Conservation (phyloP, 2,888 invertebrate genomes). For the Melitaea athalia region DNA sequence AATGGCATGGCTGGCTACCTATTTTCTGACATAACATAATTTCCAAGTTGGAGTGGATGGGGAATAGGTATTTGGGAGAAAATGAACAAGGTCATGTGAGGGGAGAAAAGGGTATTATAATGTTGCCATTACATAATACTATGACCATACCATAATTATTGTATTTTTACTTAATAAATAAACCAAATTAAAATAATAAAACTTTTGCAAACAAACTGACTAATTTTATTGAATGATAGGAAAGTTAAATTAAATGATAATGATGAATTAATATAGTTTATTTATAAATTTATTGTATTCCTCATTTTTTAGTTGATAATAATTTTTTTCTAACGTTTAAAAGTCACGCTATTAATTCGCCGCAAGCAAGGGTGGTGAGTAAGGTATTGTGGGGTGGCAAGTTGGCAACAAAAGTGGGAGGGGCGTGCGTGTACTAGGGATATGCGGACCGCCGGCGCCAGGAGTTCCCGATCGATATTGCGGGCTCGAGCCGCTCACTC, state of each 20-base stretch:
- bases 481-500: conserved; percentile 58
- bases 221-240: neutral
- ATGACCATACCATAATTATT: neutral
- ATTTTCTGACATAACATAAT: conserved; percentile 27
- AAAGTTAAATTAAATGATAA: neutral
- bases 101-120: conserved; percentile 9
- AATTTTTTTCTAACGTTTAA: conserved; percentile 19
- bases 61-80: conserved; percentile 16
- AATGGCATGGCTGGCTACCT: conserved; percentile 26
- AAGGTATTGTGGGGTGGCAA: conserved; percentile 31
- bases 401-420: conserved; percentile 51
- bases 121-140: conserved; percentile 6
- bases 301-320: conserved; percentile 12
- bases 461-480: conserved; percentile 73
- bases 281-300: neutral
- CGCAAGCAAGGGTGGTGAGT: conserved; percentile 28
- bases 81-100: conserved; percentile 32
- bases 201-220: neutral
- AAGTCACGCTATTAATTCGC: conserved; percentile 40
- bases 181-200: too few relatives aligned
- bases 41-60: conserved; percentile 20
- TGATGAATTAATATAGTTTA: neutral
- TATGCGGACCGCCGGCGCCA: conserved; percentile 79
- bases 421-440: conserved; percentile 77
- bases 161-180: neutral